Base-by-base conservation (phyloP, 2,888 invertebrate species). In the Cerceris rybyensis region DNA sequence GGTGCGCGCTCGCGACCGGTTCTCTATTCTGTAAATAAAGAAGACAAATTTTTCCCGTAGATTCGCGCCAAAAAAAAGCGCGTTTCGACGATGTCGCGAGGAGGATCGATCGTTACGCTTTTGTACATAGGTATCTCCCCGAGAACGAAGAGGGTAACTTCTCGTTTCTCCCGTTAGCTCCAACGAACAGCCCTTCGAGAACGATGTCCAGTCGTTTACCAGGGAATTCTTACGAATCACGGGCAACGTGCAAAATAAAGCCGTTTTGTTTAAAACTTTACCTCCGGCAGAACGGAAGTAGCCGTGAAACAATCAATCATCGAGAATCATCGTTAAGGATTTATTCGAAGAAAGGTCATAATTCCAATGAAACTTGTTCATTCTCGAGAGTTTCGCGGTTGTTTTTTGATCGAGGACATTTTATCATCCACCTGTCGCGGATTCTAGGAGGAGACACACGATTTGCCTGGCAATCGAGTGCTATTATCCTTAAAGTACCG, bases 171-270 rank as follows among this genome's bases (percentile, higher is more conserved):
- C 14, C 14, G 28, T 28, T 28, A 28, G 28, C 28, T 54, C n/a
- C 54, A n/a, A 11, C 55, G 55, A 57, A 57, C 9, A 17, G 17
- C 14, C 28, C 9, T 17, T 57, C 28, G 14, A 39, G 58, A 16
- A 14, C 39, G 46, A 70, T 28, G 28, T 54, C 41, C n/a, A 9
- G 52, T 41, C 49, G 57, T 17, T 57, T 68, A 14, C 39, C 41
- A 16, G 42, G 28, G 54, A 57, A 49, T 61, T 63, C 59, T 54
- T 41, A 61, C 76, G 70, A 70, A 59, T 28, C 70, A 87, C 79
- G 90, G 90, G 90, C 90, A 90, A 90, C 81, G 90, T 90, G 90
- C 90, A 90, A 90, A 72, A 80, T 79, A 76, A 72, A 83, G 88
- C 85, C 82, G 78, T 80, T 81, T 72, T 55, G 66, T 70, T 63